These are phyloP conservation scores for Propithecus deckenii DNA, from an alignment of 2,797 vertebrate species.

Conservation along the genomic window DNA sequence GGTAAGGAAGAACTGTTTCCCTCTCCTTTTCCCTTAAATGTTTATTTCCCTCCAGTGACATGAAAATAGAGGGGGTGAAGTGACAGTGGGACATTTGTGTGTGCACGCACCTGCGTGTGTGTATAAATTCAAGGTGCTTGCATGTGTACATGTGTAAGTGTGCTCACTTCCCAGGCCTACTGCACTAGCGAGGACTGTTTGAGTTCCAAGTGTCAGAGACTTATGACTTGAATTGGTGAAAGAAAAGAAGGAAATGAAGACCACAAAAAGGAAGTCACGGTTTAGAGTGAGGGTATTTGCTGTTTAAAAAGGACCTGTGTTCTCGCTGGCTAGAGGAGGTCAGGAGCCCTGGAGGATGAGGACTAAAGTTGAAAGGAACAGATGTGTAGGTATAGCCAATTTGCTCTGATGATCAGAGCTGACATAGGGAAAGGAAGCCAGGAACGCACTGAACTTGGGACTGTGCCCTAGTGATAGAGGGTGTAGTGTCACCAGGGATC, in stretches of 20 bases:
- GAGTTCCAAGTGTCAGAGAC: neutral
- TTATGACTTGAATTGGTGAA: neutral
- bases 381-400: neutral
- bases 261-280: neutral
- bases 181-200: neutral
- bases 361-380: neutral
- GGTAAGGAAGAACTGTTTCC: neutral
- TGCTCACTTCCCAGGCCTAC: neutral
- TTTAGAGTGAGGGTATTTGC: neutral
- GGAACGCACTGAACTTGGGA: neutral
- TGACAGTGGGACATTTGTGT: neutral
- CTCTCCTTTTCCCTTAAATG: neutral
- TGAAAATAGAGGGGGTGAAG: neutral
- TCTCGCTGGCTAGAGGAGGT: neutral
- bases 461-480: neutral
- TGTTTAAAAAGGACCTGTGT: neutral
- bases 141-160: neutral
- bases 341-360: neutral
- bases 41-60: neutral
- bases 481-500: neutral
- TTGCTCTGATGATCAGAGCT: neutral
- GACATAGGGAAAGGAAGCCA: neutral
- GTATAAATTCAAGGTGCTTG: neutral
- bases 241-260: neutral
- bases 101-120: neutral